Conservation (phyloP, 1,140 invertebrate genomes). For the Tetramorium simillimum region DNA sequence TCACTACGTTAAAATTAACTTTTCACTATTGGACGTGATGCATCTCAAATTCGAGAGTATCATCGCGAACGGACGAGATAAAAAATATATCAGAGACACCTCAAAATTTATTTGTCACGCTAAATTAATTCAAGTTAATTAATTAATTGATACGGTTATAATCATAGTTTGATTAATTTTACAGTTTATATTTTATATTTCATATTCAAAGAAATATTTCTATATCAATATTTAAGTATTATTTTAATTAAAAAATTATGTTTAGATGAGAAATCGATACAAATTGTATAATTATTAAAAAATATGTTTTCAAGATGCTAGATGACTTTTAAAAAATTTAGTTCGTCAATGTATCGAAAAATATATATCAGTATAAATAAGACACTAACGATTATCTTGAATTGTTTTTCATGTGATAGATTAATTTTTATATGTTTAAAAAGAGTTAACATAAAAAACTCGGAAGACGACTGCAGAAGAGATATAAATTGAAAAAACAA, state of each 20-base stretch:
- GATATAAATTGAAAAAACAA: not conserved
- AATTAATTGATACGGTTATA: not conserved
- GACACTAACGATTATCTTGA: not conserved
- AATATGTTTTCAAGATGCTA: not conserved
- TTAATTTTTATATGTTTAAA: not conserved
- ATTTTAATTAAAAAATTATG: not conserved
- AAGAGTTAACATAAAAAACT: not conserved
- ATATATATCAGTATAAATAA: not conserved
- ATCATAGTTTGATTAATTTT: not conserved
- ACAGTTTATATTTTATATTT: not conserved
- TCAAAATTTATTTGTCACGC: not conserved
- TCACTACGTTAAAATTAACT: constrained; percentile 25
- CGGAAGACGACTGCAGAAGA: not conserved
- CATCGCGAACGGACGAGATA: not conserved
- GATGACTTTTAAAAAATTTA: not conserved
- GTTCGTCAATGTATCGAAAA: not conserved
- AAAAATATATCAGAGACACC: not conserved
- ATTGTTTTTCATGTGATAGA: not conserved
- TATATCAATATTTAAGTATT: not conserved
- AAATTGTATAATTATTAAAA: not conserved
- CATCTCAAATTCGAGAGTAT: not conserved
- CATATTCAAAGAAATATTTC: not conserved
- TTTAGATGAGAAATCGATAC: not conserved
- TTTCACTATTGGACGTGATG: not conserved
- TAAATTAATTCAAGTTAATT: not conserved